A percentile compares a stretch with the other conserved stretches of the same genome.
These are phyloP conservation scores for Cotesia typhae DNA, from an alignment of 1,140 invertebrate genomes.

Conservation along the genomic window DNA sequence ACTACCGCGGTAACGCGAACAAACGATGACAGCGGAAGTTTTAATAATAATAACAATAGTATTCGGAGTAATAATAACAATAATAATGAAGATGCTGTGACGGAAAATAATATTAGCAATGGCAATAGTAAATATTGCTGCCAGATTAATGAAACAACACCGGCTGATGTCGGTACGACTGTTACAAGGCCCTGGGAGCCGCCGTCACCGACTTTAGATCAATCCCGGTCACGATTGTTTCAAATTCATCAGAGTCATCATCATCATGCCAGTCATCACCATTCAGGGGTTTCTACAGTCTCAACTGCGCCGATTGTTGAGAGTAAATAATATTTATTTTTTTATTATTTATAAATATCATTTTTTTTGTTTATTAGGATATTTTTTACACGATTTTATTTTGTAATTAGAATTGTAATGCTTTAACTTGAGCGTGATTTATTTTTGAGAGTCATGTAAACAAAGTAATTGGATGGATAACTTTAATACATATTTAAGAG, in stretches of 20 bases:
- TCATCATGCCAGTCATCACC: conserved; percentile 41
- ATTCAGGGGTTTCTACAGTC: conserved; percentile 44
- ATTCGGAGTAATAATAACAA: conserved; percentile 29
- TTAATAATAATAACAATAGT: conserved; percentile 37
- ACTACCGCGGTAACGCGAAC: conserved; percentile 52
- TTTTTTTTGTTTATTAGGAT: neutral
- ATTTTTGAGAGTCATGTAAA: too few species aligned
- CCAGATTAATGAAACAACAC: conserved; percentile 50
- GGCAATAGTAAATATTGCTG: conserved; percentile 49
- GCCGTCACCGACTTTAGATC: conserved; percentile 55
- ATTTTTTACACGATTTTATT: neutral
- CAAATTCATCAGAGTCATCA: conserved; percentile 53
- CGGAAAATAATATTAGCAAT: conserved; percentile 33
- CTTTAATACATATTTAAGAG: too few species aligned
- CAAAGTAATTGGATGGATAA: too few species aligned
- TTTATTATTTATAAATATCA: neutral
- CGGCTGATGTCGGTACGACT: conserved; percentile 43
- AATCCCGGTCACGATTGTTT: conserved; percentile 52
- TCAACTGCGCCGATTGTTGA: conserved; percentile 53
- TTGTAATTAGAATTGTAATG: neutral
- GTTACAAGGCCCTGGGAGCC: conserved; percentile 61
- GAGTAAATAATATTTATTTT: conserved; percentile 46
- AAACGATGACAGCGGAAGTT: conserved; percentile 47
- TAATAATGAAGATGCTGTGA: too few species aligned
- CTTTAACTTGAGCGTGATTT: too few species aligned